Evolutionary conservation across 2,888 invertebrate genomes (phyloP).

Genomic region (Drosophila colorata): DNA sequence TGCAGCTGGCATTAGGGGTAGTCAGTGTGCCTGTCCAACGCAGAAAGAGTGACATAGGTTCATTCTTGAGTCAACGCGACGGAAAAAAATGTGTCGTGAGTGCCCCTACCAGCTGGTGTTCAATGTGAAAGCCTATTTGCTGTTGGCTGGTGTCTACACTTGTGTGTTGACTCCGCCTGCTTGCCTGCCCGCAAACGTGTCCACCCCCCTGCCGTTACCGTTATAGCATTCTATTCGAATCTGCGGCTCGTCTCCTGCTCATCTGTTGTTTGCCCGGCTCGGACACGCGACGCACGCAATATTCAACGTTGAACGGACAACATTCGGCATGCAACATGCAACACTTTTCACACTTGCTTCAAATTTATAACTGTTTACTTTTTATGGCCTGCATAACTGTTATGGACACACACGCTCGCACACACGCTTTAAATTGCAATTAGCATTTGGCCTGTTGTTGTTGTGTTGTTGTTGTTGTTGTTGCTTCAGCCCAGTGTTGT

Average conservation of each 20-base stretch:
- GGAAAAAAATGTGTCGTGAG: conserved; percentile 5
- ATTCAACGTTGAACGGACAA: conserved; percentile 40
- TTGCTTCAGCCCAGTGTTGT: conserved; percentile 12
- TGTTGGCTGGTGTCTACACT: conserved; percentile 39
- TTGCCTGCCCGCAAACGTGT: too few species aligned
- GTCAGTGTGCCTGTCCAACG: background rate
- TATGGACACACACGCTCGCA: conserved; percentile 24
- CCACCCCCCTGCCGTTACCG: conserved; percentile 4
- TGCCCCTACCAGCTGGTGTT: conserved; percentile 16
- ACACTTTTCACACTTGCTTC: conserved; percentile 58
- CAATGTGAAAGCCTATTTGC: conserved; percentile 17
- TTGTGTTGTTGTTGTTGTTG: conserved; percentile 11
- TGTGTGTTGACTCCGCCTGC: too few species aligned
- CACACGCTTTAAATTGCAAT: conserved; percentile 47
- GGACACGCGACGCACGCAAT: conserved; percentile 22
- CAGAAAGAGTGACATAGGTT: background rate
- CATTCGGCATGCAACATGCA: conserved; percentile 27
- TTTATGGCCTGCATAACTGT: conserved; percentile 34
- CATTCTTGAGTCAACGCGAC: background rate
- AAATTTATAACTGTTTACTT: conserved; percentile 55
- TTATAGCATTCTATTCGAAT: background rate
- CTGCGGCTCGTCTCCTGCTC: conserved; percentile 5
- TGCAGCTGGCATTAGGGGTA: conserved; percentile 21
- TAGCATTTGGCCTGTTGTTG: conserved; percentile 59
- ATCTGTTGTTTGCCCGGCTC: conserved; percentile 19